phyloP scores from a whole-genome alignment of 2,888 invertebrate species.

The Hirtodrosophila duncani region DNA sequence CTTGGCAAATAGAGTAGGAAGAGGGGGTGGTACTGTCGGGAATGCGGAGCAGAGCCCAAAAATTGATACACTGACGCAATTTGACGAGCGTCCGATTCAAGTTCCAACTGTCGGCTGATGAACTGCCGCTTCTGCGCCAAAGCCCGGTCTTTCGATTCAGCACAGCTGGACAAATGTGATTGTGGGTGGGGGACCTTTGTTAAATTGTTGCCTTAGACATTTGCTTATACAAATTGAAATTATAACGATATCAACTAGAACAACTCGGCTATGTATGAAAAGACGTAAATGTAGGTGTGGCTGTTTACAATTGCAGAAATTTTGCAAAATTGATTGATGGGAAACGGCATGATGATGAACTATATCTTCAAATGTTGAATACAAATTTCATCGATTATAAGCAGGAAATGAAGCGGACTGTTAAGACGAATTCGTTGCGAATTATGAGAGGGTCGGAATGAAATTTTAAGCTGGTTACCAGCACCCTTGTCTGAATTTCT shows the following conservation, averaged over 20 bases:
- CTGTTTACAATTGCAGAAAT: constrained; percentile 3
- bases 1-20: constrained; percentile 33
- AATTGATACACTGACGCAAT: constrained; percentile 57
- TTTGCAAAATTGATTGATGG: constrained; percentile 29
- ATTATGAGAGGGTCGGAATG: too few relatives aligned
- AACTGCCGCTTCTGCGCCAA: constrained; percentile 37
- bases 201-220: constrained; percentile 61
- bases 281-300: too few relatives aligned
- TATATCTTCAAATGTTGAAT: too few relatives aligned
- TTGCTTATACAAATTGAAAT: constrained; percentile 73
- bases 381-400: too few relatives aligned
- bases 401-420: too few relatives aligned
- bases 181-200: constrained; percentile 2
- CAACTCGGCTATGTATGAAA: constrained; percentile 31
- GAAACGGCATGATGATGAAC: too few relatives aligned
- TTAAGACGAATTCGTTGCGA: too few relatives aligned
- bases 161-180: constrained; percentile 1
- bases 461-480: too few relatives aligned
- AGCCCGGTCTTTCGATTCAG: constrained; percentile 47
- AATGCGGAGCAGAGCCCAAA: constrained; percentile 26
- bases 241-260: constrained; percentile 69
- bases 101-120: constrained; percentile 26
- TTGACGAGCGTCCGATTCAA: constrained; percentile 12
- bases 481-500: too few relatives aligned
- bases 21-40: too few relatives aligned